A percentile compares a stretch with the other conserved stretches of the same genome.
These are phyloP conservation scores for Epinotia bilunana DNA, from an alignment of 2,888 invertebrate genomes.

Conservation along the genomic window DNA sequence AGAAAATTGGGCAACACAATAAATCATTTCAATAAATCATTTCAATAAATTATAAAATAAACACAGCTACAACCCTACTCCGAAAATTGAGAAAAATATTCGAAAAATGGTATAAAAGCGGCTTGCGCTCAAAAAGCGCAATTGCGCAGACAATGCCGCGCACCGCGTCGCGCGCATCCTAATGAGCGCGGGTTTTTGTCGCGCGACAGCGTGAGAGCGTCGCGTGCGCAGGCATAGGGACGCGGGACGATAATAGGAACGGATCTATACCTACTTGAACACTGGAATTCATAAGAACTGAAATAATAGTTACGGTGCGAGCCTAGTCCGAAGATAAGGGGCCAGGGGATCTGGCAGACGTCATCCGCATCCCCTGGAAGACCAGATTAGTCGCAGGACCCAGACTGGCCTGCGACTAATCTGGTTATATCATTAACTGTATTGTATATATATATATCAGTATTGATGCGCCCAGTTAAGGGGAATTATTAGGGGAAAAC, in stretches of 20 bases:
- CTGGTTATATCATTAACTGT: no score
- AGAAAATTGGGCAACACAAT: neutral
- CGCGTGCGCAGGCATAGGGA: slow-evolving; percentile 9
- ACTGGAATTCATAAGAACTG: neutral
- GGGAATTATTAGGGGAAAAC: no score
- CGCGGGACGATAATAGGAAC: neutral
- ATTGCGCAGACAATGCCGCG: slow-evolving; percentile 59
- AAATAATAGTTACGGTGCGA: neutral
- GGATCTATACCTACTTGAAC: slow-evolving; percentile 4
- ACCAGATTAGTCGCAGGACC: no score
- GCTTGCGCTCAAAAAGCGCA: slow-evolving; percentile 61
- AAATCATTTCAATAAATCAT: neutral
- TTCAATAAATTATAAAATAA: neutral
- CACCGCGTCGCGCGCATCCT: slow-evolving; percentile 73
- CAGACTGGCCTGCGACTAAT: no score
- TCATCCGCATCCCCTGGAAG: neutral
- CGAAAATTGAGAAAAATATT: neutral
- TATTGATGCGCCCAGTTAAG: no score
- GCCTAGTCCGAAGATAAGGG: neutral
- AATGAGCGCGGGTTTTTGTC: slow-evolving; percentile 76
- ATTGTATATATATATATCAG: no score
- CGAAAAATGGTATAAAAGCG: slow-evolving; percentile 27
- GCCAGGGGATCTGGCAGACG: neutral
- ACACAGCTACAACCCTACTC: neutral
- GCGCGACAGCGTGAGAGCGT: slow-evolving; percentile 74